These are phyloP conservation scores for Dynastes maya DNA, from an alignment of 2,888 invertebrate genomes.

Conservation along the genomic window DNA sequence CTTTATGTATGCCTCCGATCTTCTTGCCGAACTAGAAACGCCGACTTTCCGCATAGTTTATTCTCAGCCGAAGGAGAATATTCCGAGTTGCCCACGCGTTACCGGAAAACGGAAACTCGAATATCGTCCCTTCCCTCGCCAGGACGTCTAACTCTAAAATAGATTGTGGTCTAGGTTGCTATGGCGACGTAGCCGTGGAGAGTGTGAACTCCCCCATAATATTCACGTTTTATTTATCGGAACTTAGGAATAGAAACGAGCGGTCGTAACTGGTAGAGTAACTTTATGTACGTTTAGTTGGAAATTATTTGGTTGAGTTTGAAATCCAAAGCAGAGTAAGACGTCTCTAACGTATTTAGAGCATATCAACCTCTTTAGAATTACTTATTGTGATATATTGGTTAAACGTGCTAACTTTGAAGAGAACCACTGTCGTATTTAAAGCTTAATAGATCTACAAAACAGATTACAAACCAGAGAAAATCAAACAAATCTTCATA, in stretches of 20 bases:
- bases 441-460: no score
- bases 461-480: no score
- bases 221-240: conserved; percentile 33
- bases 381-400: no score
- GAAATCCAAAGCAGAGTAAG: no score
- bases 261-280: not conserved
- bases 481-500: no score
- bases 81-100: not conserved
- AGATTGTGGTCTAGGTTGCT: conserved; percentile 27
- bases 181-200: conserved; percentile 1
- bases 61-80: not conserved
- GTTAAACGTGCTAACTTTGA: no score
- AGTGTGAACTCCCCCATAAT: not conserved
- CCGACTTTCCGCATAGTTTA: conserved; percentile 6
- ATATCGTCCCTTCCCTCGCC: not conserved
- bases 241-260: conserved; percentile 1
- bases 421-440: no score
- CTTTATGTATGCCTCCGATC: conserved; percentile 16
- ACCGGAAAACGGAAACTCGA: conserved; percentile 6
- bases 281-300: not conserved
- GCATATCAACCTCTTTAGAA: no score
- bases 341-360: not conserved
- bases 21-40: not conserved
- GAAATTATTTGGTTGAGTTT: no score
- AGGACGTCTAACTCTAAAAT: conserved; percentile 28